Conservation (phyloP, 2,113 vertebrate genomes). For the Collichthys lucidus region DNA sequence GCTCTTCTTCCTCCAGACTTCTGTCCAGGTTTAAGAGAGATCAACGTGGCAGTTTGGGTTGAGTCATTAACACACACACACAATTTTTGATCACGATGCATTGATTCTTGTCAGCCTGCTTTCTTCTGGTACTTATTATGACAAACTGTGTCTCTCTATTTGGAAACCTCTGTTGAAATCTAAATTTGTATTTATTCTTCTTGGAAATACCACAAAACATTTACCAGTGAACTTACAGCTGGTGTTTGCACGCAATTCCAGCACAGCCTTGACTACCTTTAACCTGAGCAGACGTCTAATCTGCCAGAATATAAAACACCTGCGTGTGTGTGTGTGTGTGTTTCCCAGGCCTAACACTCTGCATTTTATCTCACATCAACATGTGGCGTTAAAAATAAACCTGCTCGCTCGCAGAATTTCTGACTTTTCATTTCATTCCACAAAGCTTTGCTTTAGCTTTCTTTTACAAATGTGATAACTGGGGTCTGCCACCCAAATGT, state of each 20-base stretch:
- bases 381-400: neutral
- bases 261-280: neutral
- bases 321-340: neutral
- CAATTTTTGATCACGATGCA: too few species aligned
- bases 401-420: neutral
- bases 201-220: neutral
- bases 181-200: neutral
- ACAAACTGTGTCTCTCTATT: neutral
- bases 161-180: neutral
- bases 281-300: neutral
- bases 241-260: neutral
- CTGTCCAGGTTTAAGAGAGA: neutral
- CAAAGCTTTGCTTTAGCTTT: neutral
- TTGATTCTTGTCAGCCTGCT: neutral
- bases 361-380: slow-evolving; percentile 23
- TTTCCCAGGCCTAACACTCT: neutral
- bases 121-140: too few species aligned
- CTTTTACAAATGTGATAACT: neutral
- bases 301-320: neutral
- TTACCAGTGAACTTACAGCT: neutral
- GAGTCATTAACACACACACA: neutral
- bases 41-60: neutral
- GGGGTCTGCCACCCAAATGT: slow-evolving; percentile 13
- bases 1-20: neutral
- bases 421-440: neutral